phyloP scores from a whole-genome alignment of 2,113 vertebrate species.

The Parus major region DNA sequence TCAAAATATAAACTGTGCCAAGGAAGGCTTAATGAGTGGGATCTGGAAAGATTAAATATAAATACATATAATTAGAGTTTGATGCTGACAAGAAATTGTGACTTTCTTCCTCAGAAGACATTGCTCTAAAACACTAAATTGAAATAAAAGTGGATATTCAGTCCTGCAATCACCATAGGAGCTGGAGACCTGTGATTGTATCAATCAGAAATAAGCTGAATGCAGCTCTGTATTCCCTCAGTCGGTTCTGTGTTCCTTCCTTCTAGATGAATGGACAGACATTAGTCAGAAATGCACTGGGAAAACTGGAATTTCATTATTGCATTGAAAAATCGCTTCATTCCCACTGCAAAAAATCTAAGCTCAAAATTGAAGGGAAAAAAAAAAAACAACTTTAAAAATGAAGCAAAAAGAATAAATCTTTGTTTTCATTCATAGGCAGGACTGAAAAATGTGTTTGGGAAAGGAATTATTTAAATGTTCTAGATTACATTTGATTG shows the following conservation, averaged over 20 bases:
- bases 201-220: conserved; percentile 19
- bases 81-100: conserved; percentile 65
- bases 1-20: conserved; percentile 61
- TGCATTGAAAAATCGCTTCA: background rate
- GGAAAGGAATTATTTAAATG: conserved; percentile 20
- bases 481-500: conserved; percentile 3
- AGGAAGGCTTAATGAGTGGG: conserved; percentile 63
- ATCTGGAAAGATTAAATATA: conserved; percentile 74
- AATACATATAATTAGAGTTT: conserved; percentile 71
- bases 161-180: conserved; percentile 37
- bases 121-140: conserved; percentile 49
- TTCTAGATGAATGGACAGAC: background rate
- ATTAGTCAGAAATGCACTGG: background rate
- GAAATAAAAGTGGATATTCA: conserved; percentile 61
- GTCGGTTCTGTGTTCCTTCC: background rate
- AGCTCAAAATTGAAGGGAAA: background rate
- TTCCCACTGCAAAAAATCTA: background rate
- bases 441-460: background rate
- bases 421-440: background rate
- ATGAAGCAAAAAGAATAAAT: background rate
- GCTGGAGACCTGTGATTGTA: conserved; percentile 24
- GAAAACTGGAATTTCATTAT: conserved; percentile 24
- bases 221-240: background rate
- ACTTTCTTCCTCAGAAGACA: conserved; percentile 44
- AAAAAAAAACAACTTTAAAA: background rate